A percentile compares a stretch with the other conserved stretches of the same genome.
Evolutionary conservation across 1,140 invertebrate species (phyloP).

Genomic region (Whitmania pigra): DNA sequence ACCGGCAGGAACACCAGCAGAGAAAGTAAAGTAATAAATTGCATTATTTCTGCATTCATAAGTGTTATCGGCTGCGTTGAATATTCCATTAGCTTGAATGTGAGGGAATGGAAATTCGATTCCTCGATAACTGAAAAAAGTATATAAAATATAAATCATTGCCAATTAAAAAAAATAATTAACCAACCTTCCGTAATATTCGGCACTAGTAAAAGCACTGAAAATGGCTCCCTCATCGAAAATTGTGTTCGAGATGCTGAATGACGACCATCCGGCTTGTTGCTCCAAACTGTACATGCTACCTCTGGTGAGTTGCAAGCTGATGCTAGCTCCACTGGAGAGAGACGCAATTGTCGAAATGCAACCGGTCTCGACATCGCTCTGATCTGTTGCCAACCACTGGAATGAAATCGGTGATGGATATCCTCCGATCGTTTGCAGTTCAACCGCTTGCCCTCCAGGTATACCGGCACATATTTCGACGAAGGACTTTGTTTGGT

Average conservation of each 20-base stretch:
- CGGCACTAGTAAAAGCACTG: neutral
- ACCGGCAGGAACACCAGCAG: conserved; percentile 8
- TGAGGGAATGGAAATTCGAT: neutral
- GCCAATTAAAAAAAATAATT: neutral
- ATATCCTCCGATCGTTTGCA: conserved; percentile 10
- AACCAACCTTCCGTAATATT: neutral
- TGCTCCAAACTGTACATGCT: neutral
- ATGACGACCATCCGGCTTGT: conserved; percentile 9
- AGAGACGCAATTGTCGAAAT: neutral
- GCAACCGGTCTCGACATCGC: conserved; percentile 13
- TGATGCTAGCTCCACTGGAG: neutral
- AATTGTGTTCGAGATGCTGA: conserved; percentile 18
- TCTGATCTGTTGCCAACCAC: neutral
- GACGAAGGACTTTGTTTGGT: neutral
- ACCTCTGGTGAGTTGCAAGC: neutral
- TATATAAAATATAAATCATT: neutral
- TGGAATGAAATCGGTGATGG: conserved; percentile 4
- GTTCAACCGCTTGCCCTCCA: neutral
- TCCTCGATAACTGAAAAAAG: neutral
- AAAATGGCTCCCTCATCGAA: neutral
- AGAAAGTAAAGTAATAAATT: conserved; percentile 8
- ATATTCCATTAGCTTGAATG: neutral
- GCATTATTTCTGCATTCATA: conserved; percentile 6
- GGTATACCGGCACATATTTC: conserved; percentile 19
- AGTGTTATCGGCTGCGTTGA: conserved; percentile 7